Base-by-base conservation (phyloP, 2,888 invertebrate genomes). In the Acanthococcus lagerstroemiae region DNA sequence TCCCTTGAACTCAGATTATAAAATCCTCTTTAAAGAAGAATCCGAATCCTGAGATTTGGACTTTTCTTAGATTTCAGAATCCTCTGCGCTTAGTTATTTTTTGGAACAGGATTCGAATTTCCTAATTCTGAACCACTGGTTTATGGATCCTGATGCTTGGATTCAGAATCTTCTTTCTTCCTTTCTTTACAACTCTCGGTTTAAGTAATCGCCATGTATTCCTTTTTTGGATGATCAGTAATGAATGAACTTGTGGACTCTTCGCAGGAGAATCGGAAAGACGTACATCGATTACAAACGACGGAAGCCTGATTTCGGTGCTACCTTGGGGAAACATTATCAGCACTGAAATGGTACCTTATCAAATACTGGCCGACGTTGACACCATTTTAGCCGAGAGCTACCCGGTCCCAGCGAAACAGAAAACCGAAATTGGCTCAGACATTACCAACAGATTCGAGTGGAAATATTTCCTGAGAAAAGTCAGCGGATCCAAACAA, bases 401-500 rank as follows among this genome's bases (percentile, higher is more conserved):
- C 72, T 92, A 91, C 73, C 93, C 92, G 0, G 90, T 93, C 0
- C 91, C 93, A 1, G 90, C 91, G 0, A 91, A 92, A 74, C 92
- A 93, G 75, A 83, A 87, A 67, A 90, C 89, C 0, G 92, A 92
- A 79, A 87, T 93, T 17, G 89, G 90, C 24, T 90, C 92, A 0
- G 93, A 94, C 74, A 76, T 93, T 65, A 91, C 92, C 0, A 95
- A 95, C 73, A 82, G 94, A 69, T 91, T 95, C 73, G 95, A 96
- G 78, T 96, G 95, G 95, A 82, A 94, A 46, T 95, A 93, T 78
- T 93, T 93, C 79, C 80, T 93, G 67, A 80, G 92, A 56, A 84
- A 90, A 69, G 81, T 86, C 37, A 37, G 37, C 37, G 54, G 63
- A 12, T 63, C 52, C 7, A 63, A 63, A 37, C 63, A 63, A 50